Evolutionary conservation across 1,140 invertebrate species (phyloP), one percentile per base, ranked within the genome.

Genomic region (Drosophila equinoxialis): DNA sequence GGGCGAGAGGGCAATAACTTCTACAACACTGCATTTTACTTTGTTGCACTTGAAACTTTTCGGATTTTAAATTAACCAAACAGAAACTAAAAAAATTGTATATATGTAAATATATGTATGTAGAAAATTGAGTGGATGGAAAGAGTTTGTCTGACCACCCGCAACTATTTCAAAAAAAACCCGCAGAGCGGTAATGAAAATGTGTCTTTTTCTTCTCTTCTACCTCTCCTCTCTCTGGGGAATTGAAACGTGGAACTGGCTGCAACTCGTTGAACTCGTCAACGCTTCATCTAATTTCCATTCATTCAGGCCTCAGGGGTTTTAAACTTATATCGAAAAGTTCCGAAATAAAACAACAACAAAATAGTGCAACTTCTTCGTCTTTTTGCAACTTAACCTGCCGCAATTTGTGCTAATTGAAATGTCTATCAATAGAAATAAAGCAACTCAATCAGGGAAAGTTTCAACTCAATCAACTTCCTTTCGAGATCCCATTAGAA

Each of bases 371-470:
- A 20, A 51, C 45, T 51, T 23, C 45, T 51, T 51, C 17, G 20
- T 3, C 57, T 39, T 5, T 30, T 35, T 55, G 11, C 17, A 17
- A 35, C 17, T 20, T 71, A 60, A 83, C 71, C 72, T 72, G 80
- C 75, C 75, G 74, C 80, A 83, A 83, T 76, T 83, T 79, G 55
- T 59, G 77, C 83, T 87, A 87, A 87, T 87, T 89, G 83, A 87
- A 87, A 87, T 87, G 83, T 87, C 83, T 87, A 80, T 76, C 57
- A 70, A 87, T 89, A 77, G 87, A 83, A 87, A 89, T 51, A 51
- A 51, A 83, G 83, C 84, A 89, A 81, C 83, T 89, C 83, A 87
- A 87, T 89, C 83, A 89, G 84, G 68, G 84, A 87, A 87, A 87
- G 83, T 87, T 87, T 66, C 30, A 30, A 30, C 30, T 68, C 68